Evolutionary conservation across 1,140 invertebrate genomes (phyloP).

Genomic region (Drosophila saltans): DNA sequence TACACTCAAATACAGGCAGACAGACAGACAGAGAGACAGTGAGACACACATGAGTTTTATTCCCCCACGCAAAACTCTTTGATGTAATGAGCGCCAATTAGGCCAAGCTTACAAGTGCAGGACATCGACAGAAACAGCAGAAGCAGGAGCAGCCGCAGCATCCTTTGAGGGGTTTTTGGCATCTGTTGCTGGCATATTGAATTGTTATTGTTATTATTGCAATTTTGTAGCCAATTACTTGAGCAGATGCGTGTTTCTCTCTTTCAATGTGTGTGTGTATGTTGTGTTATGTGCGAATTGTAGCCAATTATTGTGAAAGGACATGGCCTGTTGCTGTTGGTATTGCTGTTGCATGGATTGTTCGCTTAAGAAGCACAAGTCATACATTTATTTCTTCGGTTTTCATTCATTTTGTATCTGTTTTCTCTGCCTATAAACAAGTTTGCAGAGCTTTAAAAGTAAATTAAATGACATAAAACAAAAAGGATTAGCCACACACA

Average conservation of each 20-base stretch:
- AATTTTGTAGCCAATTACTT: slow-evolving; percentile 78
- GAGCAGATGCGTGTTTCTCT: slow-evolving; percentile 29
- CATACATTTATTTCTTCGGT: slow-evolving; percentile 26
- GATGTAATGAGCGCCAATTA: slow-evolving; percentile 76
- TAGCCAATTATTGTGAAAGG: slow-evolving; percentile 64
- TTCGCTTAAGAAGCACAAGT: slow-evolving; percentile 16
- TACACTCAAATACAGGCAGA: slow-evolving; percentile 13
- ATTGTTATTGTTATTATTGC: slow-evolving; percentile 80
- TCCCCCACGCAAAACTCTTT: slow-evolving; percentile 77
- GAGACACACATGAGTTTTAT: slow-evolving; percentile 56
- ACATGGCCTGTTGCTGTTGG: slow-evolving; percentile 63
- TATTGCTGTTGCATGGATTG: neutral
- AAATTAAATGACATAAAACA: slow-evolving; percentile 80
- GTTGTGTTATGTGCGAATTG: slow-evolving; percentile 40
- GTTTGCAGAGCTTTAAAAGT: slow-evolving; percentile 73
- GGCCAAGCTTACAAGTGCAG: slow-evolving; percentile 62
- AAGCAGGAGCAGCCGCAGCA: slow-evolving; percentile 4
- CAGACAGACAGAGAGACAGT: slow-evolving; percentile 34
- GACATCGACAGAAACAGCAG: slow-evolving; percentile 12
- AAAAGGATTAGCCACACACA: slow-evolving; percentile 70
- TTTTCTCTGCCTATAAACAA: slow-evolving; percentile 50
- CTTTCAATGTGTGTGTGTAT: neutral
- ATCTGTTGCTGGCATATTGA: slow-evolving; percentile 76
- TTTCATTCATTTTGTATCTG: too few species aligned
- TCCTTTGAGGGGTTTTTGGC: slow-evolving; percentile 48